These are phyloP conservation scores for Odontesthes bonariensis DNA, from an alignment of 2,113 vertebrate species.

Conservation along the genomic window DNA sequence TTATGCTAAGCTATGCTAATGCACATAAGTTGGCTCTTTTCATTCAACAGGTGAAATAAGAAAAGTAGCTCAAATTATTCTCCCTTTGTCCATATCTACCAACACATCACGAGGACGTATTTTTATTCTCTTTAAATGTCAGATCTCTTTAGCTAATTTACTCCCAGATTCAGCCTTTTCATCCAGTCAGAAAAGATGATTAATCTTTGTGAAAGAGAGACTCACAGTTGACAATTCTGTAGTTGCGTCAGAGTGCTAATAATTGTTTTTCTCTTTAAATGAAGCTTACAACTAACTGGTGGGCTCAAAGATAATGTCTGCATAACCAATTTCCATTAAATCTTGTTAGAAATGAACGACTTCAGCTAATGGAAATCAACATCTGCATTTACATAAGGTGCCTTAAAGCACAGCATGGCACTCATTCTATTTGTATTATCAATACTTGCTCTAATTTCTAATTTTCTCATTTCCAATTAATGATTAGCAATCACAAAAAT, in stretches of 20 bases:
- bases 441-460: conserved; percentile 4
- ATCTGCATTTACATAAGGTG: background rate
- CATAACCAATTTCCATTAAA: background rate
- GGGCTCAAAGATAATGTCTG: background rate
- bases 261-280: background rate
- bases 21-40: background rate
- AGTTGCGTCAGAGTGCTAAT: conserved; percentile 11
- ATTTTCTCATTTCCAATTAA: conserved; percentile 16
- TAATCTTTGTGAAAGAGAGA: conserved; percentile 1
- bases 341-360: background rate
- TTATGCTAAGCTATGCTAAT: background rate
- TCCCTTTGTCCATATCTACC: background rate
- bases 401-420: conserved; percentile 7
- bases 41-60: background rate
- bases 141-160: conserved; percentile 6
- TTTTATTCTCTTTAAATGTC: background rate
- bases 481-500: conserved; percentile 15
- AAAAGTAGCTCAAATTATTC: background rate
- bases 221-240: background rate
- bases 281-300: background rate
- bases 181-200: conserved; percentile 16
- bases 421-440: conserved; percentile 9
- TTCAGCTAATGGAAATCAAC: conserved; percentile 12
- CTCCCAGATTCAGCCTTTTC: background rate
- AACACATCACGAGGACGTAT: background rate